Evolutionary conservation across 2,113 vertebrate species (phyloP), one percentile per base, ranked within the genome.

Genomic region (Eolophus roseicapilla): DNA sequence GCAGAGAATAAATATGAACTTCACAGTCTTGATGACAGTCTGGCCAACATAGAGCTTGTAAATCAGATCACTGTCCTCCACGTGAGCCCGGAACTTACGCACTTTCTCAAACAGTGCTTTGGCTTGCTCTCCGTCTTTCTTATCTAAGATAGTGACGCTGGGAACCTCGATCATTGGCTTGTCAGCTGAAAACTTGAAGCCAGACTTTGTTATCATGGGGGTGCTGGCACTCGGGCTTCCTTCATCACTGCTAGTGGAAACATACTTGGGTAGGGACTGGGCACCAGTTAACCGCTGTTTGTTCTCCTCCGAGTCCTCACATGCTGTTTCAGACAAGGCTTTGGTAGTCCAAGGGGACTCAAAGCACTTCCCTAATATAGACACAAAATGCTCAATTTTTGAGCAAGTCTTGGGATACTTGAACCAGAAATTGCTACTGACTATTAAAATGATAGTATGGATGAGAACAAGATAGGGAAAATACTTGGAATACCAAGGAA

Each of bases 401-500:
- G 99, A 99, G 95, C 99, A 99, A 2, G 99, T 99, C 97, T 99
- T 99, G 92, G 99, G 99, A 95, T 99, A 99, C 92, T 99, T 99
- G 97, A 99, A 99, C 99, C 99, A 99, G 97, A 99, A 99, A 96
- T 99, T 99, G 97, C 99, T 99, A 88, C 99, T 99, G 93, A 99
- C 99, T 99, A 99, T 99, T 74, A 99, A 98, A 91, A 99, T 98
- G 65, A 99, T 99, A 47, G 99, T 99, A 96, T 99, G 99, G 83
- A 99, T 99, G 41, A 99, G 98, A 92, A 99, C 99, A 62, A 99
- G 99, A 96, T 99, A 99, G 3, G 99, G 99, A 94, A 99, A 99
- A 97, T 99, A 99, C 95, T 99, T 99, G 7, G 99, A 99, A 96
- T 99, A 99, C 99, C 99, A 99, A 3, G 99, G 99, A 63, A 99